Base-by-base conservation (phyloP, 2,113 vertebrate species). In the Pungitius pungitius region DNA sequence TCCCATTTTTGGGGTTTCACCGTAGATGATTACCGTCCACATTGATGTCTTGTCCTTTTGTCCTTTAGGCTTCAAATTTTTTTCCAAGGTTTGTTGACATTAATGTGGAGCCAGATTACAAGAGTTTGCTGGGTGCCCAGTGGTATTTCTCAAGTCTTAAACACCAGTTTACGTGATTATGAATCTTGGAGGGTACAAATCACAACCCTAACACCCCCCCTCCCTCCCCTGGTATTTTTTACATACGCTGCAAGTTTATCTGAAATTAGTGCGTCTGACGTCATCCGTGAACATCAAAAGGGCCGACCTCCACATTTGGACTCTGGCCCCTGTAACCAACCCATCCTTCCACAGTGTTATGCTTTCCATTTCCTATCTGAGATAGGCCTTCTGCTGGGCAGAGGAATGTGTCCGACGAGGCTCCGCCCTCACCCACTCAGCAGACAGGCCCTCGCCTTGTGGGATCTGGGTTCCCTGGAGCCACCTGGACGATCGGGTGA, bases 401-500 rank as follows among this genome's bases (percentile, higher is more conserved):
- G 58, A 85, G 87, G 81, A 89, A 83, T 91, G 85, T 81, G 77
- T 73, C 75, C 73, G 83, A 68, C 77, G 56, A 66, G 54, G 69
- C 85, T 82, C 87, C 84, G 52, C 82, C 88, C 87, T 81, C 58
- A 45, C 81, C 67, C 67, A 69, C 62, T 54, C 66, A 84, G 74
- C 63, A 77, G 58, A 85, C 80, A 85, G 80, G 52, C 73, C 69
- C 69, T 73, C 64, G 76, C 57, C 75, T 80, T 62, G 64, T 71
- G 49, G 61, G 45, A 75, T 89, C 73, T 45, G 43, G 66, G 58
- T 30, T 81, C 67, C 64, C 52, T 71, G 60, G 69, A 77, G 82
- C 70, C 91, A 92, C 90, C 91, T 93, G 89, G 85, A 42, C 52
- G 59, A 8, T 70, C 54, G 73, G 71, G 58, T 52, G 83, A 80